Evolutionary conservation across 1,140 invertebrate genomes (phyloP), one percentile per base, ranked within the genome.

Genomic region (Oppia nitens): DNA sequence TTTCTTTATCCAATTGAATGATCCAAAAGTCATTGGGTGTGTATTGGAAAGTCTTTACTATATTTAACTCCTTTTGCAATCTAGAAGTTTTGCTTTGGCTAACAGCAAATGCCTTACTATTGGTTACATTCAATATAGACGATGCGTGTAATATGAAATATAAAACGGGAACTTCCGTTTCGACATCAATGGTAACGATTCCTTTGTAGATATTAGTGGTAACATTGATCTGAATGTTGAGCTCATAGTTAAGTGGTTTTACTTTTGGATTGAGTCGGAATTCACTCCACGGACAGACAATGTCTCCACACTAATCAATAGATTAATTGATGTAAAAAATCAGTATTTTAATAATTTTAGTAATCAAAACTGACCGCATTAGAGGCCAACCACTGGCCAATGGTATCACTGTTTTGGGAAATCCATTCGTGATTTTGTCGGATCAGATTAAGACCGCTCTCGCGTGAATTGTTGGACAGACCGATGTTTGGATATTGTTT

Each of bases 161-260:
- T n/a, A 66, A 62, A 1, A 73, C 70, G 1, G 62, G 57, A 29
- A 65, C 54, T 0, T 53, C 66, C 3, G 76, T 63, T 49, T 78
- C 70, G 45, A 91, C 68, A 17, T 76, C 70, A 17, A 90, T 87
- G 53, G 74, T 77, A 0, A 88, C 83, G 45, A 72, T 74, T 1
- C 87, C 87, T 53, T 72, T 68, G 67, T 86, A 88, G 17, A 73
- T 78, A 12, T 80, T 81, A 12, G 73, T 73, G 24, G 75, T 70
- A 23, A 91, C 69, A 68, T 88, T 76, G 0, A 87, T 86, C 57
- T 81, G 73, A 29, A 92, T 69, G 2, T 74, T 75, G 1, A 93
- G 68, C 57, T 84, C 79, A 67, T 94, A 93, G 63, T 81, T 78
- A 0, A 75, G 60, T 0, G 89, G 87, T 14, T 73, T 70, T 0